Percentiles rank a stretch among this genome's conserved stretches.
These are phyloP conservation scores for Synergus laeviventris DNA, from an alignment of 2,888 invertebrate genomes.

Conservation along the genomic window DNA sequence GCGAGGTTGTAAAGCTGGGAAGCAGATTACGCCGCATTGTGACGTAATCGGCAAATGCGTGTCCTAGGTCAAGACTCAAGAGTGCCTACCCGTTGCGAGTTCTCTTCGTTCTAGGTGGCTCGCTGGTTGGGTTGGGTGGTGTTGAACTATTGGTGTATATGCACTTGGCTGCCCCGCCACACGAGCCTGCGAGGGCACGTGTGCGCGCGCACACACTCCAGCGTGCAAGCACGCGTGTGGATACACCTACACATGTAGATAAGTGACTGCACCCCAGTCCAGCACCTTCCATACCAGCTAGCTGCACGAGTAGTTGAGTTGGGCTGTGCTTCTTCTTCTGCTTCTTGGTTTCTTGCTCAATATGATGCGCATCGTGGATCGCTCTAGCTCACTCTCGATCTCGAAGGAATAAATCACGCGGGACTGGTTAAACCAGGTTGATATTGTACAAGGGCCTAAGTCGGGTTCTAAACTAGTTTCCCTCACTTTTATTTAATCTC, in stretches of 20 bases:
- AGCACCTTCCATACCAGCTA: conserved; percentile 48
- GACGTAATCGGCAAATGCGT: conserved; percentile 68
- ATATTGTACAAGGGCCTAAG: no score
- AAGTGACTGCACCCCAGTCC: conserved; percentile 50
- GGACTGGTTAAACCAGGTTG: not conserved
- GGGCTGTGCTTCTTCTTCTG: conserved; percentile 36
- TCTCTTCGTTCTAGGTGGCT: conserved; percentile 64
- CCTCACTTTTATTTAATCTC: no score
- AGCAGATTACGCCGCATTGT: conserved; percentile 65
- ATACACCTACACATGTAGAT: conserved; percentile 42
- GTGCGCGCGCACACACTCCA: conserved; percentile 12
- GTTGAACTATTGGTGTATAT: conserved; percentile 33
- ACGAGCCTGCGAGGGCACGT: conserved; percentile 1
- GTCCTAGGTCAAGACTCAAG: conserved; percentile 74
- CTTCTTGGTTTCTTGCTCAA: conserved; percentile 30
- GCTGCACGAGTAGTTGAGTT: conserved; percentile 20
- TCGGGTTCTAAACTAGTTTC: no score
- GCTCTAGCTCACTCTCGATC: conserved; percentile 64
- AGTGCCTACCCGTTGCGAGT: conserved; percentile 58
- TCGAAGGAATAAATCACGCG: conserved; percentile 55
- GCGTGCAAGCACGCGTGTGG: conserved; percentile 3
- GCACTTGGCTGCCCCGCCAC: not conserved
- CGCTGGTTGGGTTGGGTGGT: conserved; percentile 17
- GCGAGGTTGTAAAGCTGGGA: conserved; percentile 44
- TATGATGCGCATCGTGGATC: conserved; percentile 39